A percentile compares a stretch with the other conserved stretches of the same genome.
phyloP scores from a whole-genome alignment of 1,140 invertebrate species.

The Drosophila lacertosa region DNA sequence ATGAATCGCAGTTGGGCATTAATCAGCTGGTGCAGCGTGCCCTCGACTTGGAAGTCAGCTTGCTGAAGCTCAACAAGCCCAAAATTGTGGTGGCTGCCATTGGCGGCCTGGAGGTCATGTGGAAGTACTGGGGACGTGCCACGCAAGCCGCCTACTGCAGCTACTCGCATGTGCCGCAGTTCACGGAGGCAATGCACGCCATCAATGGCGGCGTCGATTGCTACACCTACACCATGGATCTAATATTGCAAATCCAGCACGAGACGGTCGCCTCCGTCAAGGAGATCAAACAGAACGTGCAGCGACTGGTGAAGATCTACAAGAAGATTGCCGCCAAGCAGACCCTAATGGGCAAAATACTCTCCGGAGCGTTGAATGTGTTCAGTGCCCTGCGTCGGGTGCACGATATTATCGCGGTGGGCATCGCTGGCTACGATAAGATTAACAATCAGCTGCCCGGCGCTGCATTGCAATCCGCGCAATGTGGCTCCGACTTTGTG shows the following conservation, averaged over 20 bases:
- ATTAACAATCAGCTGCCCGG: conserved; percentile 58
- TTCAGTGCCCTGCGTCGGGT: conserved; percentile 58
- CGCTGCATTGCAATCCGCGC: conserved; percentile 27
- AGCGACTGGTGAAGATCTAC: conserved; percentile 62
- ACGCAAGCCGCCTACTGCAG: conserved; percentile 72
- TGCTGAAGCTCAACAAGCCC: conserved; percentile 68
- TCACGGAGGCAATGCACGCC: conserved; percentile 60
- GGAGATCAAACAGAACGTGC: conserved; percentile 56
- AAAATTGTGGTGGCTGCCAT: conserved; percentile 69
- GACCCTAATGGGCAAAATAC: conserved; percentile 65
- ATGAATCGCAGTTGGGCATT: conserved; percentile 67
- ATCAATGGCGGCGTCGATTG: conserved; percentile 71
- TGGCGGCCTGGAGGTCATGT: conserved; percentile 53
- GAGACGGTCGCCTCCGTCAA: conserved; percentile 69
- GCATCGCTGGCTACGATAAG: conserved; percentile 59
- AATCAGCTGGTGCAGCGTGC: conserved; percentile 59
- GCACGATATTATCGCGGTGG: conserved; percentile 67
- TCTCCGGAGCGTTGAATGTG: conserved; percentile 61
- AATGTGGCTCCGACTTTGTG: conserved; percentile 55
- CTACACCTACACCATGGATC: conserved; percentile 56
- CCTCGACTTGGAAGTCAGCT: conserved; percentile 47
- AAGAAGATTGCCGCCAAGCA: conserved; percentile 70
- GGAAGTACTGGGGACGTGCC: conserved; percentile 52
- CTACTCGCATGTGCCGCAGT: conserved; percentile 71
- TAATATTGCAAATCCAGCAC: conserved; percentile 56